phyloP scores from a whole-genome alignment of 2,797 vertebrate genomes.

The Scomberomorus guttatus region DNA sequence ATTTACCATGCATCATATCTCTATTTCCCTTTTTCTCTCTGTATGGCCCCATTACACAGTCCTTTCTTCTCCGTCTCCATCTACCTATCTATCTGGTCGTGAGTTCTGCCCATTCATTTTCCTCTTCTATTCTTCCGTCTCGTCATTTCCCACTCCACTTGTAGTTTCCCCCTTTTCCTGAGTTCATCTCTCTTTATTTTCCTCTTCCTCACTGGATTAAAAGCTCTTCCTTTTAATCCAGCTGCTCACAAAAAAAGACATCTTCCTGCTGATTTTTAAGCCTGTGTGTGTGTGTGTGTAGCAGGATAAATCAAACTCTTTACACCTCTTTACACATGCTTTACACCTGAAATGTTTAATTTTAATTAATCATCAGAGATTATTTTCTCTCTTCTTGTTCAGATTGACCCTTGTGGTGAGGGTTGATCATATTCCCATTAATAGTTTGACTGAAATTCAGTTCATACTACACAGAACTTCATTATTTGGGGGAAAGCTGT shows the following conservation, averaged over 20 bases:
- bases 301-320: background rate
- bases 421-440: background rate
- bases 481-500: background rate
- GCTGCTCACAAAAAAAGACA: constrained; percentile 4
- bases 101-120: too few species aligned
- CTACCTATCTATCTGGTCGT: too few species aligned
- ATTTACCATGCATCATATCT: background rate
- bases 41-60: too few species aligned
- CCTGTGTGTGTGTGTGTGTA: too few species aligned
- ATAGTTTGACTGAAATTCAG: background rate
- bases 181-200: background rate
- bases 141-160: background rate
- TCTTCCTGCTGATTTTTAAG: constrained; percentile 5
- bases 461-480: background rate
- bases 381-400: background rate
- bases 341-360: constrained; percentile 2
- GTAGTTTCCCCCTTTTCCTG: background rate
- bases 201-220: background rate
- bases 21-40: background rate
- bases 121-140: background rate
- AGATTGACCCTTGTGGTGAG: background rate
- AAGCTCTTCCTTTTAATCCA: constrained; percentile 11
- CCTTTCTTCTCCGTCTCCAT: too few species aligned
- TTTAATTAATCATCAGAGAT: background rate
- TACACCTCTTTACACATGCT: too few species aligned